These are phyloP conservation scores for Tethya wilhelma DNA, from an alignment of 37 sponge, comb jelly and placozoan genomes.

Conservation along the genomic window DNA sequence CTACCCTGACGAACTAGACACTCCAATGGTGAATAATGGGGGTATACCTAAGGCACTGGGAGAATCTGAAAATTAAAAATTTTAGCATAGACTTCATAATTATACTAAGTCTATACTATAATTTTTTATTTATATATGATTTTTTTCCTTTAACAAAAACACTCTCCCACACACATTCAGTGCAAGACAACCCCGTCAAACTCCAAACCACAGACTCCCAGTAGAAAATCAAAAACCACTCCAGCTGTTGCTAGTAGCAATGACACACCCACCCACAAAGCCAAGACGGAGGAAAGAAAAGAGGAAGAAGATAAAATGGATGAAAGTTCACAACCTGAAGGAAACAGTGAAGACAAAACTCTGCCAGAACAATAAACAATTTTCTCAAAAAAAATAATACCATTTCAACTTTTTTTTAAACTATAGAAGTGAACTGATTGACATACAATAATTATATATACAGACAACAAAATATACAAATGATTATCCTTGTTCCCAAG, in stretches of 20 bases:
- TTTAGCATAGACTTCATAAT: too few relatives aligned
- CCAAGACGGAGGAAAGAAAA: background rate
- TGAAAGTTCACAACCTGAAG: too few relatives aligned
- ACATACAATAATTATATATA: too few relatives aligned
- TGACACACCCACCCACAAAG: background rate
- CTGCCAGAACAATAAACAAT: background rate
- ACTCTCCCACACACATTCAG: too few relatives aligned
- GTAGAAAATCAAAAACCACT: background rate
- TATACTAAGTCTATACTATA: too few relatives aligned
- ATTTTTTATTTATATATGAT: too few relatives aligned
- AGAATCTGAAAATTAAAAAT: too few relatives aligned
- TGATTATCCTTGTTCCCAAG: too few relatives aligned
- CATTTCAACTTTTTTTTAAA: background rate
- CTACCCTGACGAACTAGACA: conserved; percentile 47
- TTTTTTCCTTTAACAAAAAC: too few relatives aligned
- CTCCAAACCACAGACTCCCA: background rate
- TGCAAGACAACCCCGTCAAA: too few relatives aligned
- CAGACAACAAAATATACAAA: background rate
- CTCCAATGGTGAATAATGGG: too few relatives aligned
- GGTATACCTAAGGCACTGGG: too few relatives aligned
- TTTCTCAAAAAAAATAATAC: background rate
- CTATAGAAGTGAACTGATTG: background rate
- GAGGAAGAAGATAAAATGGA: background rate
- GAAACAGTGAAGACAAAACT: background rate
- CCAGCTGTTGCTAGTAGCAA: background rate